Evolutionary conservation across 2,797 vertebrate genomes (phyloP), one percentile per base, ranked within the genome.

Genomic region (Trichosurus vulpecula): DNA sequence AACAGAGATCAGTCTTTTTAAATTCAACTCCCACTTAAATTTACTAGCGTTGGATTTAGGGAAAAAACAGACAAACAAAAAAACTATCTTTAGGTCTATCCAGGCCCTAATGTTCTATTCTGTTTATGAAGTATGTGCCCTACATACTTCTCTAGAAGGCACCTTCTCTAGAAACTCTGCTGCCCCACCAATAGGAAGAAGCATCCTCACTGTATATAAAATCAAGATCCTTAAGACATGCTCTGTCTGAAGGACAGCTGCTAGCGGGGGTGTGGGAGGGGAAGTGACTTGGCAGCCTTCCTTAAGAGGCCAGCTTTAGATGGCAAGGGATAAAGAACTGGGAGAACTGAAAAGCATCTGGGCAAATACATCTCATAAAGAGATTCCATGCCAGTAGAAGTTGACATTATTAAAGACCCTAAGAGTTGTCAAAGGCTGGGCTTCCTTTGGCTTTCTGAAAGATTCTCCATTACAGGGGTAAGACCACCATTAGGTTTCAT

Each of bases 31-130:
- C 81, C 92, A 19, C 95, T 96, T 93, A 94, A 41, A 51, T 95
- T 91, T 87, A 95, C 58, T 94, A 41, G n/a, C 91, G 12, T 93
- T 93, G 54, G 56, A 27, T 92, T 97, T 97, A 94, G 91, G 90
- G 95, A n/a, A n/a, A 66, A 41, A 74, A 19, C 14, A n/a, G 35
- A 74, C 35, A 81, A 81, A 47, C 41, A 14, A 81, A 47, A 87
- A 87, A 51, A 87, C 3, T 22, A 81, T 47, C 74, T 41, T 81
- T 47, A 41, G n/a, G 2, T 81, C 9, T 2, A 81, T 47, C n/a
- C n/a, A 22, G 19, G n/a, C 6, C 74, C 74, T 47, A 47, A 25
- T 6, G 47, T 41, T 81, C n/a, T 22, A 47, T 81, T 81, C 41
- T 47, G 2, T 41, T 74, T 8, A 74, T 74, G 35, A 81, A 47